Percentiles rank a stretch among this genome's conserved stretches.
These are phyloP conservation scores for Oncopodura yosiiana DNA, from an alignment of 1,140 invertebrate genomes.

Conservation along the genomic window DNA sequence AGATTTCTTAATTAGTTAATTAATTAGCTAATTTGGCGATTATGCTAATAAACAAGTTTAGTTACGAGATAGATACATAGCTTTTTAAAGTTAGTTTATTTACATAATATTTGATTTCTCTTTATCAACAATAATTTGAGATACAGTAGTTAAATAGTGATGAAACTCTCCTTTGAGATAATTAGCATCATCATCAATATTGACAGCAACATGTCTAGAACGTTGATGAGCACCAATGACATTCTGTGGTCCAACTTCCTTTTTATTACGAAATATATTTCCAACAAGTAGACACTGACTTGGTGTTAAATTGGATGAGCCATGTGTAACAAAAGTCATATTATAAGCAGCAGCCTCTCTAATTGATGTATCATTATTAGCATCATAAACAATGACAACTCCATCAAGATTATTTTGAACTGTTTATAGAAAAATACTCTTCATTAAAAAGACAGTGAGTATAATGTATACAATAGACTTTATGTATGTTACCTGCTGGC, in stretches of 20 bases:
- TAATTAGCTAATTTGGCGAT: too few relatives aligned
- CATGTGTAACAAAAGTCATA: slow-evolving; percentile 33
- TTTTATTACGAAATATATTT: slow-evolving; percentile 27
- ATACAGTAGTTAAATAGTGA: slow-evolving; percentile 20
- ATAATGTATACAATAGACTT: too few relatives aligned
- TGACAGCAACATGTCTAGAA: slow-evolving; percentile 27
- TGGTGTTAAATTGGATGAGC: slow-evolving; percentile 19
- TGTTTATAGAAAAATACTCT: too few relatives aligned
- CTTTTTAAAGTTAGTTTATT: neutral
- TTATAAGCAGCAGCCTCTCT: slow-evolving; percentile 22
- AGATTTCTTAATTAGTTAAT: too few relatives aligned
- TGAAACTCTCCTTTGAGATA: slow-evolving; percentile 28
- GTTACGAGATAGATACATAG: neutral
- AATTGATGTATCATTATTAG: slow-evolving; percentile 26
- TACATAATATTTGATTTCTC: slow-evolving; percentile 22
- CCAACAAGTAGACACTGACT: slow-evolving; percentile 26
- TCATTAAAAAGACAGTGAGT: too few relatives aligned
- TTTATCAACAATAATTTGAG: slow-evolving; percentile 27
- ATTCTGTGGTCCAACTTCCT: slow-evolving; percentile 24
- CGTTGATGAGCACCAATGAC: slow-evolving; percentile 27
- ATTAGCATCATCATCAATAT: slow-evolving; percentile 31
- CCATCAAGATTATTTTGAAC: slow-evolving; percentile 32
- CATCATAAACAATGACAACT: slow-evolving; percentile 29
- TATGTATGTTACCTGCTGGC: too few relatives aligned
- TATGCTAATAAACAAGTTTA: too few relatives aligned